Evolutionary conservation across 2,113 vertebrate species (phyloP).

Genomic region (Heteronetta atricapilla): DNA sequence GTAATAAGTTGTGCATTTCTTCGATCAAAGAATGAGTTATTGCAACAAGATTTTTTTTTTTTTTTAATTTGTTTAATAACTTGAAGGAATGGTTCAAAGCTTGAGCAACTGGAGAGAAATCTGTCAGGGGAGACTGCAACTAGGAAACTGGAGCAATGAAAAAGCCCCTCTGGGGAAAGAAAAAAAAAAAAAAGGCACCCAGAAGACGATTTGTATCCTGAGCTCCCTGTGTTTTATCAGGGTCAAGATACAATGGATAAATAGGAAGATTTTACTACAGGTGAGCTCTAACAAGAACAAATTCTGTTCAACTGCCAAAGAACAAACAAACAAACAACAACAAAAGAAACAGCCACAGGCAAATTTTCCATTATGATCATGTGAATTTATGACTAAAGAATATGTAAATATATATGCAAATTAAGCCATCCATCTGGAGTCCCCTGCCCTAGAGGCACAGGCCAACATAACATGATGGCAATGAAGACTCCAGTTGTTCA

Average conservation of each 20-base stretch:
- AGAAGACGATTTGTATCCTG: neutral
- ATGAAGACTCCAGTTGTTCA: constrained; percentile 8
- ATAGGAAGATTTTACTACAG: constrained; percentile 15
- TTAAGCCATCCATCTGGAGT: constrained; percentile 23
- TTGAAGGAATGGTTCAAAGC: neutral
- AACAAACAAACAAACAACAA: neutral
- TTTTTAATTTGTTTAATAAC: constrained; percentile 3
- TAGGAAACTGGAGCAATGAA: neutral
- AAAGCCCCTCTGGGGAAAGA: neutral
- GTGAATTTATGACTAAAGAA: constrained; percentile 1
- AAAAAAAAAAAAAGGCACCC: neutral
- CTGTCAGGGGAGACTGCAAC: neutral
- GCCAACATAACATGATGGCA: neutral
- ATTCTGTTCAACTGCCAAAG: neutral
- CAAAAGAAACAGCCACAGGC: neutral
- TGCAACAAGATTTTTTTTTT: neutral
- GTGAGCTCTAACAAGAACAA: constrained; percentile 3
- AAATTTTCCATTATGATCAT: neutral
- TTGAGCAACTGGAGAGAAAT: neutral
- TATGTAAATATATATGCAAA: constrained; percentile 44
- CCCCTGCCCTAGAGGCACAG: neutral
- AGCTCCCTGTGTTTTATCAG: neutral
- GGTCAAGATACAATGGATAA: neutral
- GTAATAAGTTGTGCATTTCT: neutral
- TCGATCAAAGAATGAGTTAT: neutral